These are phyloP conservation scores for Terrapene triunguis DNA, from an alignment of 2,113 vertebrate genomes.

Conservation along the genomic window DNA sequence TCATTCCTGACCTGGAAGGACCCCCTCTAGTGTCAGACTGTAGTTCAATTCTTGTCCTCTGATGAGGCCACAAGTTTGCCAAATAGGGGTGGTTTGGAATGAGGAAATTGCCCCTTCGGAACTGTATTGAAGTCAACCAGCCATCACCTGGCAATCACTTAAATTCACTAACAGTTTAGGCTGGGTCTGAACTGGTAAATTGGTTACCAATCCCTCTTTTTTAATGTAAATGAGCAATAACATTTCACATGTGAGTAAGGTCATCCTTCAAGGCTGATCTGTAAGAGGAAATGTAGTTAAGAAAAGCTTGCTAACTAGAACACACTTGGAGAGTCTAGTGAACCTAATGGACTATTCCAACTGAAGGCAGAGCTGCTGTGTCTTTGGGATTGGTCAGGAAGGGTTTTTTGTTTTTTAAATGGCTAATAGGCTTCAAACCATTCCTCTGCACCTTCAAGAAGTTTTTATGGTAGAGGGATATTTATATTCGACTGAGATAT, in stretches of 20 bases:
- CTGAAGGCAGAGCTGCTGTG: rapidly evolving
- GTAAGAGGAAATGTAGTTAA: no score
- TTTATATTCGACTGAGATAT: neutral
- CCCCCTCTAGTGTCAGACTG: neutral
- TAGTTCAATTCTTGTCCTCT: neutral
- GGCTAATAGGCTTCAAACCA: neutral
- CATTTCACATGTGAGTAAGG: neutral
- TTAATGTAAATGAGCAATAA: neutral
- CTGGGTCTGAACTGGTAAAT: neutral
- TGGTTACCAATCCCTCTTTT: neutral
- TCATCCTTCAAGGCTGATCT: neutral
- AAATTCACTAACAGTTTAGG: rapidly evolving
- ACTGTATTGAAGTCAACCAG: neutral
- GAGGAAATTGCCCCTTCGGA: neutral
- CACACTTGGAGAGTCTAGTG: neutral
- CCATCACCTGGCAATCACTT: neutral
- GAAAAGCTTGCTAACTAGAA: neutral
- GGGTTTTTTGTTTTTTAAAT: neutral
- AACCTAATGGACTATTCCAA: neutral
- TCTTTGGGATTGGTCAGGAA: neutral
- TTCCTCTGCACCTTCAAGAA: neutral
- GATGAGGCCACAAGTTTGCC: neutral
- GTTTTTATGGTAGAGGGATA: neutral
- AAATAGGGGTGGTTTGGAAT: neutral
- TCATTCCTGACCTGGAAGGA: neutral